Evolutionary conservation across 2,888 invertebrate genomes (phyloP).

Genomic region (Neoitamus cyanurus): DNA sequence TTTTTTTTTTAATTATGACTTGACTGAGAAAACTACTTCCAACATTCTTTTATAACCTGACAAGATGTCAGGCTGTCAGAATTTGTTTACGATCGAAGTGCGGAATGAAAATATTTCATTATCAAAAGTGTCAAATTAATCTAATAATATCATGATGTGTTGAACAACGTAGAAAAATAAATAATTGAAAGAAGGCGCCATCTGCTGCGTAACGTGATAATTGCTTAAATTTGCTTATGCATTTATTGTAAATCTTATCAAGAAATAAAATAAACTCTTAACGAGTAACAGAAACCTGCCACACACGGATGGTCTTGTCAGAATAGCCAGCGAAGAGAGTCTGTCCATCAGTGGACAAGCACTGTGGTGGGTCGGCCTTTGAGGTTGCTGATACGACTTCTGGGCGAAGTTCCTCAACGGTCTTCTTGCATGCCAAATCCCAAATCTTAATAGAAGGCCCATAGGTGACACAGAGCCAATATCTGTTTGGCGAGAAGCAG

Average conservation of each 20-base stretch:
- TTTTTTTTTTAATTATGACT: too few species aligned
- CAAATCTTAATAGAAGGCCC: conserved; percentile 99
- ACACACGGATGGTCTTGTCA: conserved; percentile 97
- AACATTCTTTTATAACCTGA: too few species aligned
- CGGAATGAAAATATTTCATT: too few species aligned
- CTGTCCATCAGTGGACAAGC: conserved; percentile 97
- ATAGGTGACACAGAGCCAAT: conserved; percentile 99
- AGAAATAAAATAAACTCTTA: conserved; percentile 64
- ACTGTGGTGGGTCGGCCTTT: conserved; percentile 94
- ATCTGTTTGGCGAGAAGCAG: conserved; percentile 99
- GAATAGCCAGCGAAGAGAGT: conserved; percentile 99
- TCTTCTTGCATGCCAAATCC: conserved; percentile 99
- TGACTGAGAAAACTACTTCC: too few species aligned
- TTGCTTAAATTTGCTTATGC: too few species aligned
- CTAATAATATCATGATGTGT: too few species aligned
- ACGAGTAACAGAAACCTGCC: conserved; percentile 94
- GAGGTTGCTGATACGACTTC: conserved; percentile 86
- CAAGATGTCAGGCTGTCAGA: too few species aligned
- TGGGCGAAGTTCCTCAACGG: conserved; percentile 98
- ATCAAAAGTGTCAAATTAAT: too few species aligned
- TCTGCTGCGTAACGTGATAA: too few species aligned
- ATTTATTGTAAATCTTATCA: conserved; percentile 17
- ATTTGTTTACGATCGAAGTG: too few species aligned
- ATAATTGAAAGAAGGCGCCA: too few species aligned
- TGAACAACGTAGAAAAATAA: too few species aligned